These are phyloP conservation scores for Dicentrarchus labrax DNA, from an alignment of 2,113 vertebrate genomes.

Conservation along the genomic window DNA sequence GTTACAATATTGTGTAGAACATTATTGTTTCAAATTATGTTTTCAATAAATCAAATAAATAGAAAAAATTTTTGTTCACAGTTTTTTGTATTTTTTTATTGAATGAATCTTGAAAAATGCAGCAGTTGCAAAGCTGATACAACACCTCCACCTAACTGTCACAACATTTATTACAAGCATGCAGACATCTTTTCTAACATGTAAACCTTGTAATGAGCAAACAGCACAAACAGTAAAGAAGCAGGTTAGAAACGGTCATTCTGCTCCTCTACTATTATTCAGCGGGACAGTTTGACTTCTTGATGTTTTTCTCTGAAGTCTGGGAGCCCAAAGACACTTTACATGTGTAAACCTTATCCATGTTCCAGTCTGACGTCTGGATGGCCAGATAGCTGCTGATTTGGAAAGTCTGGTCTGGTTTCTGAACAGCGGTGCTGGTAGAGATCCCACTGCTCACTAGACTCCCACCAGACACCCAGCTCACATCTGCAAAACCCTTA, in stretches of 20 bases:
- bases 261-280: slow-evolving; percentile 10
- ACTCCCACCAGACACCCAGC: slow-evolving; percentile 65
- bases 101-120: too few species aligned
- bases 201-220: too few species aligned
- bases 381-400: slow-evolving; percentile 77
- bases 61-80: too few species aligned
- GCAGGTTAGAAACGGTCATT: slow-evolving; percentile 16
- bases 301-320: slow-evolving; percentile 58
- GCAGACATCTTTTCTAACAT: too few species aligned
- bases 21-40: too few species aligned
- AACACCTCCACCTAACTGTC: too few species aligned
- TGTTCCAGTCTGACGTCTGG: slow-evolving; percentile 69
- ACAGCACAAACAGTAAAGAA: slow-evolving; percentile 34
- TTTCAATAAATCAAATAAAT: too few species aligned
- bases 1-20: too few species aligned
- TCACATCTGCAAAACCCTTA: slow-evolving; percentile 63
- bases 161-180: too few species aligned
- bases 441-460: slow-evolving; percentile 70
- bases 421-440: slow-evolving; percentile 68
- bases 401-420: slow-evolving; percentile 71
- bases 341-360: slow-evolving; percentile 60
- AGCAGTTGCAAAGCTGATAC: too few species aligned
- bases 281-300: slow-evolving; percentile 48
- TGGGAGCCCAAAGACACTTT: slow-evolving; percentile 64
- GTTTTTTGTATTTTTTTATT: too few species aligned